phyloP scores from a whole-genome alignment of 2,113 vertebrate species.

The Phoxinus phoxinus region DNA sequence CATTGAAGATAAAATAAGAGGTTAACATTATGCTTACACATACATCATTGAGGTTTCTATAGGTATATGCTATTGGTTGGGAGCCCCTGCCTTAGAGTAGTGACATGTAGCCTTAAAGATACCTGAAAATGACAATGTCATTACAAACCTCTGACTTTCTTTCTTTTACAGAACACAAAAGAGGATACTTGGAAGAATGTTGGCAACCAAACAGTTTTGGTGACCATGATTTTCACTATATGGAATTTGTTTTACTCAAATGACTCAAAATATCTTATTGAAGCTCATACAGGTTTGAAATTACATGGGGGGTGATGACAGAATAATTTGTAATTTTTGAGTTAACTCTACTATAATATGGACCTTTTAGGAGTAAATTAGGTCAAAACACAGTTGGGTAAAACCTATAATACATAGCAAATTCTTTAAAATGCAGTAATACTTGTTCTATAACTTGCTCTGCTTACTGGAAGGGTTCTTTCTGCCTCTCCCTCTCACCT shows the following conservation, averaged over 20 bases:
- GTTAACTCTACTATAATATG: no score
- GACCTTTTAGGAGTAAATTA: no score
- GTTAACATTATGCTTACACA: no score
- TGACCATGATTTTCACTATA: not conserved
- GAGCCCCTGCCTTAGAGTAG: no score
- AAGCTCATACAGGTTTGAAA: no score
- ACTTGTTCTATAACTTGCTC: not conserved
- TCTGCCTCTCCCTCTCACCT: conserved; percentile 51
- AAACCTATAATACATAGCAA: not conserved
- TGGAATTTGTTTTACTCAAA: no score
- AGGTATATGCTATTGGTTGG: no score
- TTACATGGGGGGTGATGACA: no score
- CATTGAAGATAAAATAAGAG: no score
- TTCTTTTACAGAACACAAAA: not conserved
- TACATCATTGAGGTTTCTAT: no score
- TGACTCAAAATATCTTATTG: not conserved
- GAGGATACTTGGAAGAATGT: not conserved
- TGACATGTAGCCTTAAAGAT: no score
- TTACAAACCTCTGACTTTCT: not conserved
- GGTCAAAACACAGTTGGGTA: not conserved
- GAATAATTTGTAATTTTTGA: no score
- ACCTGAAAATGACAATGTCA: not conserved
- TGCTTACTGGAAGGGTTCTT: conserved; percentile 59
- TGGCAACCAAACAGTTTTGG: not conserved
- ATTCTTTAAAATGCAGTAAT: not conserved